Conservation (phyloP, 2,113 vertebrate genomes). For the Corythornis vintsioides region DNA sequence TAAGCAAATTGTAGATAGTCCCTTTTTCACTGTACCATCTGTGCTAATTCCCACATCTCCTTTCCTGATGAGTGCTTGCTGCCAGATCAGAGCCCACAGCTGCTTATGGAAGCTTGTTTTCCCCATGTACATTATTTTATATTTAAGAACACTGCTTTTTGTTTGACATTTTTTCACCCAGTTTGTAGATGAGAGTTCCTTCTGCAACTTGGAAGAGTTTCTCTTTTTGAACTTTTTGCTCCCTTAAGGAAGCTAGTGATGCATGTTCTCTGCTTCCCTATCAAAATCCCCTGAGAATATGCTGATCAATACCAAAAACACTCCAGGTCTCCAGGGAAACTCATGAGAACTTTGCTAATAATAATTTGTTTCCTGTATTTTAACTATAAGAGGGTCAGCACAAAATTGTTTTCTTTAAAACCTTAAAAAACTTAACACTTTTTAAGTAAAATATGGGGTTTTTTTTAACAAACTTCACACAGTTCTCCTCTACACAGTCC, state of each 20-base stretch:
- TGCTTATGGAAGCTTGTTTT: background rate
- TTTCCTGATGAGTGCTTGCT: background rate
- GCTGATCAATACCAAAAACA: background rate
- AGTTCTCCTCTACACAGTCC: background rate
- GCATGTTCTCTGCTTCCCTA: background rate
- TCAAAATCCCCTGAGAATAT: background rate
- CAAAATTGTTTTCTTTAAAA: background rate
- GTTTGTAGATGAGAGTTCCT: background rate
- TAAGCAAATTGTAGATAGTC: background rate
- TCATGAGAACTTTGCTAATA: background rate
- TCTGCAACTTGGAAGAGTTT: background rate
- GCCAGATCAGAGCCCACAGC: background rate
- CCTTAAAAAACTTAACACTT: background rate
- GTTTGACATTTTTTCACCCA: background rate
- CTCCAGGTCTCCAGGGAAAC: background rate
- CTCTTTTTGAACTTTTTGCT: background rate
- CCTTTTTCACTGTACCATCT: background rate
- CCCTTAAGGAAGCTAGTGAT: background rate
- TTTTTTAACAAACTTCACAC: background rate
- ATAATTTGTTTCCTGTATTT: background rate
- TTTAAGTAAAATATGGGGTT: background rate
- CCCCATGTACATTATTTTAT: accelerated
- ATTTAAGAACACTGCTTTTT: background rate
- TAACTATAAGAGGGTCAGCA: background rate
- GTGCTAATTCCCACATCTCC: background rate